These are phyloP conservation scores for Neomorphus geoffroyi DNA, from an alignment of 2,797 vertebrate species.

Conservation along the genomic window DNA sequence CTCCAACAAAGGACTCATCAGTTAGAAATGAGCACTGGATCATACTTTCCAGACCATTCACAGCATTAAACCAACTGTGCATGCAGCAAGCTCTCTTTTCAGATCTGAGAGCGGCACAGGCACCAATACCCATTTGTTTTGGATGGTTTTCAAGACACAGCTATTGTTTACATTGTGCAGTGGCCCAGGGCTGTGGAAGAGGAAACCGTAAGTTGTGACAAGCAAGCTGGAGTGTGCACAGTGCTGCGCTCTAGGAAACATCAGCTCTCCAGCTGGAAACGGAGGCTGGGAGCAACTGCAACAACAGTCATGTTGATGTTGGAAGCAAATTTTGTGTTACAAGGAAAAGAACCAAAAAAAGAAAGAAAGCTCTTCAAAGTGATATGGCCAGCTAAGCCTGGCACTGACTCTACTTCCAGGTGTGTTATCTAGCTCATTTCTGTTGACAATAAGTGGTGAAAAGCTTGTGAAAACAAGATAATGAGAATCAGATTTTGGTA, in stretches of 20 bases:
- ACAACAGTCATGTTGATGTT: not conserved
- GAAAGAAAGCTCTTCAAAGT: not conserved
- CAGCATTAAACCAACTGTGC: conserved; percentile 56
- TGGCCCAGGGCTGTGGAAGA: conserved; percentile 32
- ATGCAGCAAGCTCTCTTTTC: conserved; percentile 25
- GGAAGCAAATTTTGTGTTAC: not conserved
- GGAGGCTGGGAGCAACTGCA: not conserved
- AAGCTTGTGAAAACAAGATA: not conserved
- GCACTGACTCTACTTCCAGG: not conserved
- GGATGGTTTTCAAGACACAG: conserved; percentile 54
- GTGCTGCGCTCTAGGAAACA: not conserved
- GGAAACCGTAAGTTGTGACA: conserved; percentile 1
- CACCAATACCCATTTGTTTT: conserved; percentile 37
- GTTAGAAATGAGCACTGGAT: conserved; percentile 54
- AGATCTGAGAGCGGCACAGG: conserved; percentile 33
- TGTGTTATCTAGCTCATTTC: not conserved
- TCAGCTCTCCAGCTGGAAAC: conserved; percentile 4
- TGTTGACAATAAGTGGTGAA: not conserved
- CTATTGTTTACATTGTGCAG: conserved; percentile 49
- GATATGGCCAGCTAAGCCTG: not conserved
- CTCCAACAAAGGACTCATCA: not conserved
- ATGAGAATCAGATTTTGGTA: not conserved
- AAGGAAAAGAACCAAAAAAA: not conserved
- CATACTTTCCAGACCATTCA: conserved; percentile 51
- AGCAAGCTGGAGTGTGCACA: not conserved